Percentiles rank a stretch among this genome's conserved stretches.
These are phyloP conservation scores for Xestia sexstrigata DNA, from an alignment of 2,888 invertebrate genomes.

Conservation along the genomic window DNA sequence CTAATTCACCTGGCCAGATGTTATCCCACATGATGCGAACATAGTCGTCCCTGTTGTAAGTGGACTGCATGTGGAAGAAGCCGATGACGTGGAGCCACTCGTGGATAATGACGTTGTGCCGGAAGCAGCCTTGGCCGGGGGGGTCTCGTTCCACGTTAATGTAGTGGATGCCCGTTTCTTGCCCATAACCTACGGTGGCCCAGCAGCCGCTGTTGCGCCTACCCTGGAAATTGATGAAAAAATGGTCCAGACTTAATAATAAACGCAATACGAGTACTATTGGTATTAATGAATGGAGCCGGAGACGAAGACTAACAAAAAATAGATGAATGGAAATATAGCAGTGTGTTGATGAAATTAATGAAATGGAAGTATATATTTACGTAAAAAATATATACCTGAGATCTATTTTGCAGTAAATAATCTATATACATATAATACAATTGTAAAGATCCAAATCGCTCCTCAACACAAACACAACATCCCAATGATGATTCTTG, in stretches of 20 bases:
- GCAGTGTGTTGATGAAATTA: no score
- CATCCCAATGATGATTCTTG: no score
- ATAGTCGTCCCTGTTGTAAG: constrained; percentile 76
- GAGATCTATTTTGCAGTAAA: no score
- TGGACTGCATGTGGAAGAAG: constrained; percentile 80
- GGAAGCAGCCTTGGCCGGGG: constrained; percentile 87
- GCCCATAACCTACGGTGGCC: constrained; percentile 76
- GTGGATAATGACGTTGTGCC: constrained; percentile 91
- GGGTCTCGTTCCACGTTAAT: constrained; percentile 84
- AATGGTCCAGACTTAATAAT: neutral
- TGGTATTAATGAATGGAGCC: neutral
- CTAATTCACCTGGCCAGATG: constrained; percentile 86
- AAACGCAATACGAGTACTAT: neutral
- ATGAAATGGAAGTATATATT: no score
- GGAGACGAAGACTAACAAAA: neutral
- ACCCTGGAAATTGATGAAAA: constrained; percentile 62
- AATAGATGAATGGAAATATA: no score
- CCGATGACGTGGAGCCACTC: constrained; percentile 89
- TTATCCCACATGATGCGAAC: constrained; percentile 93
- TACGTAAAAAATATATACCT: no score
- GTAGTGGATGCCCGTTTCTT: constrained; percentile 77
- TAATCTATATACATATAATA: no score
- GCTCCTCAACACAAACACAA: no score
- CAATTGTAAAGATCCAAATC: no score
- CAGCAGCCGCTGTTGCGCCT: constrained; percentile 72